Evolutionary conservation across 2,888 invertebrate genomes (phyloP), one percentile per base, ranked within the genome.

Genomic region (Cantharis rufa): DNA sequence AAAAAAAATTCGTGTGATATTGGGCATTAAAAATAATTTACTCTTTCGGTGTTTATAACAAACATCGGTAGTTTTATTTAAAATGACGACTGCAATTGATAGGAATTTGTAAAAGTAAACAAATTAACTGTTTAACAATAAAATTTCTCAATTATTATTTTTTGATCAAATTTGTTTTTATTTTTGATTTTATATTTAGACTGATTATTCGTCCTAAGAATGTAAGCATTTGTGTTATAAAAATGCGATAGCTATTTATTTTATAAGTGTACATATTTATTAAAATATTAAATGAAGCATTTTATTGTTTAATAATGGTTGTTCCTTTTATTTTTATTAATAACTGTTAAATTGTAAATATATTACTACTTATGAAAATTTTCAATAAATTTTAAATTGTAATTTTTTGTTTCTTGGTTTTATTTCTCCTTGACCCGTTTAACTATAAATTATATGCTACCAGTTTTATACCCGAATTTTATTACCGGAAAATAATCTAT

Each of bases 131-230:
- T 48, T 48, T n/a, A 48, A 9, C 48, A 48, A n/a, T n/a, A n/a
- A 48, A 48, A 48, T 48, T 13, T 32, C 2, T 2, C n/a, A 48
- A n/a, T 48, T 48, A 48, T 48, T 48, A 48, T 48, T 24, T 24
- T 24, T 48, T 48, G 48, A 48, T 48, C 48, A 48, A 48, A 48
- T 48, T 48, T 48, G 48, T 48, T 48, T 48, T 48, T 32, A 32
- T n/a, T 48, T 48, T 48, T n/a, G 7, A 48, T 48, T 48, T n/a
- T 9, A 7, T 48, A 48, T 66, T 66, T 66, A 66, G 64, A 66
- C 64, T 66, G 64, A 66, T 66, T 21, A 48, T n/a, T 66, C 18
- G n/a, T 66, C 64, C 64, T 66, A 66, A 66, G 64, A 64, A 21
- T 24, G 2, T n/a, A 48, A 21, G 64, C 18, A 66, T 66, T 66